These are phyloP conservation scores for Tenthredo notha DNA, from an alignment of 2,888 invertebrate genomes.

Conservation along the genomic window DNA sequence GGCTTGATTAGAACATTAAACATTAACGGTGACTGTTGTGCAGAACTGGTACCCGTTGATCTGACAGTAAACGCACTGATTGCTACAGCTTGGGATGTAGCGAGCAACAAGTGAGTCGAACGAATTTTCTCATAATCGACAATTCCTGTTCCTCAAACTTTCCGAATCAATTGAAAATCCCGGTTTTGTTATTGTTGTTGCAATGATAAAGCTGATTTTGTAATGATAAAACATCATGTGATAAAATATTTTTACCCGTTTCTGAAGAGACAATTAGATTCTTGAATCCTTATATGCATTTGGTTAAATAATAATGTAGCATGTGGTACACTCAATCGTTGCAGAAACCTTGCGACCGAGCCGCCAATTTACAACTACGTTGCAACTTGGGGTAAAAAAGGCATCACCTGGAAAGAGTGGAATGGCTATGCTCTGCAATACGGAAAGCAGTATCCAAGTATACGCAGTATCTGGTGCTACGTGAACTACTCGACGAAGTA, in stretches of 20 bases:
- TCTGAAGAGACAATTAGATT: background rate
- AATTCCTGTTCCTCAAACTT: background rate
- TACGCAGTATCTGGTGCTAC: conserved; percentile 73
- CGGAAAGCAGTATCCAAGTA: conserved; percentile 67
- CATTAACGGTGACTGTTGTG: conserved; percentile 69
- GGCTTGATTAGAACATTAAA: conserved; percentile 80
- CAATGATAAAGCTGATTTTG: background rate
- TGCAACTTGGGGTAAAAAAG: conserved; percentile 80
- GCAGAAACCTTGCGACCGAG: conserved; percentile 67
- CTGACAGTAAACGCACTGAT: conserved; percentile 78
- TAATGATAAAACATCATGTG: background rate
- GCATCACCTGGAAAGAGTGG: conserved; percentile 82
- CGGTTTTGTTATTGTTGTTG: background rate
- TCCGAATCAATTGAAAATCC: background rate
- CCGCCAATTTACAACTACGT: conserved; percentile 83
- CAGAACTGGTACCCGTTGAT: conserved; percentile 79
- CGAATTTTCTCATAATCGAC: background rate
- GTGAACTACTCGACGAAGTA: conserved; percentile 79
- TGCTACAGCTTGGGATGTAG: conserved; percentile 78
- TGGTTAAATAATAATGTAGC: background rate
- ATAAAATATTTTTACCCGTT: background rate
- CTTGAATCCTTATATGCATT: background rate
- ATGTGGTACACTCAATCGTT: conserved; percentile 19
- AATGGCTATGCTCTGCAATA: conserved; percentile 71
- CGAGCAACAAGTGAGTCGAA: conserved; percentile 74